A percentile compares a stretch with the other conserved stretches of the same genome.
Evolutionary conservation across 2,797 vertebrate species (phyloP).

Genomic region (Bovichtus variegatus): DNA sequence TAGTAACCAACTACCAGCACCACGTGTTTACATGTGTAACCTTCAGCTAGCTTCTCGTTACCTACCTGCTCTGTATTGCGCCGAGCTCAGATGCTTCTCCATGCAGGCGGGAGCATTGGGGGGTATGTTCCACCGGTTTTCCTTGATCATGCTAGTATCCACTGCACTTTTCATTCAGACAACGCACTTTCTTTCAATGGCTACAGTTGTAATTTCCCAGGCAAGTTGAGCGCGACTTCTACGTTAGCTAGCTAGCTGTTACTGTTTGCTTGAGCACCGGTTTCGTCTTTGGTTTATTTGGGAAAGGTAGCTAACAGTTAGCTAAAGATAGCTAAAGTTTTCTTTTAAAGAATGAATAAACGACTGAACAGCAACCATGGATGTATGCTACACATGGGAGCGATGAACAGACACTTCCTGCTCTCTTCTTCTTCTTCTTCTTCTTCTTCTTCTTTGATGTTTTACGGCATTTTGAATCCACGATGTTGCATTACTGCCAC

Average conservation of each 20-base stretch:
- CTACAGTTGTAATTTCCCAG: not conserved
- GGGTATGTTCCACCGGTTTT: slow-evolving; percentile 90
- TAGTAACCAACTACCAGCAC: not conserved
- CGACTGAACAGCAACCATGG: not conserved
- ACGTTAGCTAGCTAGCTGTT: slow-evolving; percentile 29
- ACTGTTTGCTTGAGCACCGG: not conserved
- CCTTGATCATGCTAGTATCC: slow-evolving; percentile 82
- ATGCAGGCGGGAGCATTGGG: slow-evolving; percentile 94
- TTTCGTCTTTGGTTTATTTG: not conserved
- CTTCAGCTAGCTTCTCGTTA: not conserved
- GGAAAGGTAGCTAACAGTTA: too few species aligned
- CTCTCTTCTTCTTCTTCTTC: slow-evolving; percentile 18
- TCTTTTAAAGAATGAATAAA: slow-evolving; percentile 35
- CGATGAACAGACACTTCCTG: slow-evolving; percentile 50
- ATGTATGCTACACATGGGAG: slow-evolving; percentile 48
- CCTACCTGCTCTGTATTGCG: slow-evolving; percentile 88
- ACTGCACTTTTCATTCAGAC: slow-evolving; percentile 71
- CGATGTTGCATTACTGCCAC: not conserved
- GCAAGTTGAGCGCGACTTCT: not conserved
- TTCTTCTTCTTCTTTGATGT: not conserved
- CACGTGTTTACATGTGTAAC: slow-evolving; percentile 48
- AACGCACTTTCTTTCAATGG: not conserved
- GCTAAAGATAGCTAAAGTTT: not conserved
- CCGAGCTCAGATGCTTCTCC: slow-evolving; percentile 92
- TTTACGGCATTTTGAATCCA: not conserved